A percentile compares a stretch with the other conserved stretches of the same genome.
Evolutionary conservation across 2,113 vertebrate genomes (phyloP).

Genomic region (Peromyscus leucopus): DNA sequence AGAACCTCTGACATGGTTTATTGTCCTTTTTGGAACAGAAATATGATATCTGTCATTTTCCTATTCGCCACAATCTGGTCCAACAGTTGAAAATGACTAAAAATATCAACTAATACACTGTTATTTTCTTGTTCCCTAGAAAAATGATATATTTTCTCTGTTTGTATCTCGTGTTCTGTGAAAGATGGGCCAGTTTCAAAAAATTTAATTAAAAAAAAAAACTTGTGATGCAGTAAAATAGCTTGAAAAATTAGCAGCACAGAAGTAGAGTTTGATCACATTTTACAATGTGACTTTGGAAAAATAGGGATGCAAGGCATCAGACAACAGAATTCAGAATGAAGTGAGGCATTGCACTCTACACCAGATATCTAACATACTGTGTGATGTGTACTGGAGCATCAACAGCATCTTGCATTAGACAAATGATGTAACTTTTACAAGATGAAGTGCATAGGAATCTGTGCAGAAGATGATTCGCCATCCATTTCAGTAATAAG

Average conservation of each 20-base stretch:
- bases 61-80: constrained; percentile 81
- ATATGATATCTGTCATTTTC: constrained; percentile 81
- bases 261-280: neutral
- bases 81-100: constrained; percentile 79
- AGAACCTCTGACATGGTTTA: constrained; percentile 62
- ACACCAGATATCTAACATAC: neutral
- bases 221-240: constrained; percentile 3
- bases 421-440: neutral
- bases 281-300: neutral
- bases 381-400: neutral
- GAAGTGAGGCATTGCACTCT: neutral
- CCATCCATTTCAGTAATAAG: neutral
- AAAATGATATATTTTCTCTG: constrained; percentile 66
- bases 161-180: constrained; percentile 62
- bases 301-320: neutral
- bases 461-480: neutral
- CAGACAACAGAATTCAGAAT: neutral
- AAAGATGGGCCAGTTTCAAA: constrained; percentile 45
- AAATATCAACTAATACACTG: constrained; percentile 82
- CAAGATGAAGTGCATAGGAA: neutral
- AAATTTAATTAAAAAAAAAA: neutral
- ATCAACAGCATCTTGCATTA: neutral
- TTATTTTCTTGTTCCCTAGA: constrained; percentile 63
- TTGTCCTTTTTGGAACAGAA: constrained; percentile 68
- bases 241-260: constrained; percentile 44